These are phyloP conservation scores for Phengaris arion DNA, from an alignment of 2,888 invertebrate genomes.

Conservation along the genomic window DNA sequence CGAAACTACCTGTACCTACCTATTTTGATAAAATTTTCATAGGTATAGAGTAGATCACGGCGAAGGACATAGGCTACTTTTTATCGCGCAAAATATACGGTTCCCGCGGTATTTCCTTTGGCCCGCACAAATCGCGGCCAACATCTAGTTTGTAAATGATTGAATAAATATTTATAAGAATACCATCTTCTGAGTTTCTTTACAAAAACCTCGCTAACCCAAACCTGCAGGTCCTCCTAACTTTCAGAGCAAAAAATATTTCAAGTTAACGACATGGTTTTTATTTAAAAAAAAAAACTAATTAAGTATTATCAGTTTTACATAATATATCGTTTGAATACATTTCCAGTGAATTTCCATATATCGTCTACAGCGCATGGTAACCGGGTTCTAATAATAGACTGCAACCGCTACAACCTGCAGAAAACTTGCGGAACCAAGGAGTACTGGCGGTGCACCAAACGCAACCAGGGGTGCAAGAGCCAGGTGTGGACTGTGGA, in stretches of 20 bases:
- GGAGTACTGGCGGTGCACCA: slow-evolving; percentile 48
- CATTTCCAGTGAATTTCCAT: slow-evolving; percentile 19
- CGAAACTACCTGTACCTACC: too few relatives aligned
- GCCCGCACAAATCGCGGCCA: too few relatives aligned
- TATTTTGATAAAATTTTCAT: too few relatives aligned
- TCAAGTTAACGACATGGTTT: too few relatives aligned
- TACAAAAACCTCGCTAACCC: background rate
- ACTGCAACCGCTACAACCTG: slow-evolving; percentile 45
- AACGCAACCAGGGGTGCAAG: slow-evolving; percentile 43
- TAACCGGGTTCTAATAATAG: slow-evolving; percentile 43
- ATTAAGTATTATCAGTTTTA: too few relatives aligned
- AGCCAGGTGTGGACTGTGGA: slow-evolving; percentile 39
- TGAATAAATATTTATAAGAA: background rate
- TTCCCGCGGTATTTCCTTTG: too few relatives aligned
- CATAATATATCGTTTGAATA: background rate
- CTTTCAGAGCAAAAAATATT: too few relatives aligned
- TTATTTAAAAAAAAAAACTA: too few relatives aligned
- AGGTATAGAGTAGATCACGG: too few relatives aligned
- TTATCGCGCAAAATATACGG: too few relatives aligned
- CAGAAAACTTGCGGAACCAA: slow-evolving; percentile 38
- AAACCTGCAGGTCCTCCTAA: too few relatives aligned
- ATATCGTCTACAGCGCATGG: slow-evolving; percentile 33
- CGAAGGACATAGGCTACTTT: too few relatives aligned
- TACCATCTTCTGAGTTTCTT: background rate
- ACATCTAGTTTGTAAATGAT: background rate